phyloP scores from a whole-genome alignment of 2,797 vertebrate genomes.

The Helicolenus hilgendorfi region DNA sequence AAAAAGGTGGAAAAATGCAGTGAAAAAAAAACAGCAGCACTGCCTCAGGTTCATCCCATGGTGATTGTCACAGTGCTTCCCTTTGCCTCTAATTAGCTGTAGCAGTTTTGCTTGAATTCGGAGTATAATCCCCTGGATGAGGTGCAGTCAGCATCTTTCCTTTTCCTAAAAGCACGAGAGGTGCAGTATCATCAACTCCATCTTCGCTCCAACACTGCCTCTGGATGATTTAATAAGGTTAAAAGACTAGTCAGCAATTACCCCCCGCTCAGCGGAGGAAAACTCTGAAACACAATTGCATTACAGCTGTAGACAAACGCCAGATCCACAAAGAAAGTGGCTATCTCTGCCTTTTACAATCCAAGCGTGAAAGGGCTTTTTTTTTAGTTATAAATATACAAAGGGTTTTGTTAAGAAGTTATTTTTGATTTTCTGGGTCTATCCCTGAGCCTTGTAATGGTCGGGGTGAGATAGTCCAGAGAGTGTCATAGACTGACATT shows the following conservation, averaged over 20 bases:
- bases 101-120: constrained; percentile 83
- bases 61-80: constrained; percentile 77
- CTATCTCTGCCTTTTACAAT: constrained; percentile 49
- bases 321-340: constrained; percentile 78
- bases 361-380: background rate
- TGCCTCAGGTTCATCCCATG: constrained; percentile 77
- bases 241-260: constrained; percentile 93
- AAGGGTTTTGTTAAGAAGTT: constrained; percentile 36
- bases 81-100: constrained; percentile 83
- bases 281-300: constrained; percentile 86
- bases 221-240: constrained; percentile 91
- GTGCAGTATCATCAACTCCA: constrained; percentile 88
- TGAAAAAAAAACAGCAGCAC: constrained; percentile 39
- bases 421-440: constrained; percentile 45
- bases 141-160: constrained; percentile 88
- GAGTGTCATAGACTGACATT: constrained; percentile 85
- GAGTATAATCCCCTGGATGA: constrained; percentile 84
- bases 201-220: constrained; percentile 84
- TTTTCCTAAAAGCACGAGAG: constrained; percentile 83
- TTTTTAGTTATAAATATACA: background rate
- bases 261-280: constrained; percentile 81
- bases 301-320: constrained; percentile 87
- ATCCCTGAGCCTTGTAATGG: constrained; percentile 59
- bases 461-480: constrained; percentile 87
- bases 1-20: constrained; percentile 54